These are phyloP conservation scores for Hyla sarda DNA, from an alignment of 2,113 vertebrate genomes.

Conservation along the genomic window DNA sequence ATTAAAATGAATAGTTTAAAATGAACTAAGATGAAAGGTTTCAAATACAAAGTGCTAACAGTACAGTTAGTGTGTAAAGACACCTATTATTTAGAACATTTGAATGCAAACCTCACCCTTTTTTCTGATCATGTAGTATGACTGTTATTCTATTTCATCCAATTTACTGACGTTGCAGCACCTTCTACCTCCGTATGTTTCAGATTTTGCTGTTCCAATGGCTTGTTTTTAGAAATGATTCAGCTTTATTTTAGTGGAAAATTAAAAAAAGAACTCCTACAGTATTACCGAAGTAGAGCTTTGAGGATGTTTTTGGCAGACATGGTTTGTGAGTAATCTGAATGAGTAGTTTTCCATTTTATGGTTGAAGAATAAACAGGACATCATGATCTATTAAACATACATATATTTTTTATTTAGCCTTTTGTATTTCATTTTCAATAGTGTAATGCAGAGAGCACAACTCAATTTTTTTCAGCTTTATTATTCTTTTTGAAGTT, in stretches of 20 bases:
- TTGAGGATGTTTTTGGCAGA: slow-evolving; percentile 57
- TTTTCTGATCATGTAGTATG: slow-evolving; percentile 30
- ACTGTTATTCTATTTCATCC: slow-evolving; percentile 45
- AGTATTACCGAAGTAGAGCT: slow-evolving; percentile 44
- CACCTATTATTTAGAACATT: slow-evolving; percentile 19
- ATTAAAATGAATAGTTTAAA: no score
- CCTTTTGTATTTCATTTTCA: not conserved
- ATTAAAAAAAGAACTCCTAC: slow-evolving; percentile 50
- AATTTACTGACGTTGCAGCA: slow-evolving; percentile 56
- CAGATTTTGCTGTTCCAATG: slow-evolving; percentile 46
- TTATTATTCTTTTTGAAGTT: not conserved
- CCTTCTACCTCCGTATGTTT: slow-evolving; percentile 46
- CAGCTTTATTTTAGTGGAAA: slow-evolving; percentile 58
- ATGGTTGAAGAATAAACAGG: slow-evolving; percentile 38
- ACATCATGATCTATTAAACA: slow-evolving; percentile 21
- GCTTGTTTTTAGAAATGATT: slow-evolving; percentile 59
- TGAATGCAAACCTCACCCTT: slow-evolving; percentile 18
- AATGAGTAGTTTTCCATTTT: slow-evolving; percentile 58
- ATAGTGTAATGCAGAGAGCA: not conserved
- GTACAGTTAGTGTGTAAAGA: not conserved
- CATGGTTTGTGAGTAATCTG: slow-evolving; percentile 54
- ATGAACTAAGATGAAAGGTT: no score
- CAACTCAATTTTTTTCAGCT: not conserved
- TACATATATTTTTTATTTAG: slow-evolving; percentile 14
- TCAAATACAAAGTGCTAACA: slow-evolving; percentile 5